phyloP scores from a whole-genome alignment of 2,797 vertebrate genomes.

The Siniperca obscura region DNA sequence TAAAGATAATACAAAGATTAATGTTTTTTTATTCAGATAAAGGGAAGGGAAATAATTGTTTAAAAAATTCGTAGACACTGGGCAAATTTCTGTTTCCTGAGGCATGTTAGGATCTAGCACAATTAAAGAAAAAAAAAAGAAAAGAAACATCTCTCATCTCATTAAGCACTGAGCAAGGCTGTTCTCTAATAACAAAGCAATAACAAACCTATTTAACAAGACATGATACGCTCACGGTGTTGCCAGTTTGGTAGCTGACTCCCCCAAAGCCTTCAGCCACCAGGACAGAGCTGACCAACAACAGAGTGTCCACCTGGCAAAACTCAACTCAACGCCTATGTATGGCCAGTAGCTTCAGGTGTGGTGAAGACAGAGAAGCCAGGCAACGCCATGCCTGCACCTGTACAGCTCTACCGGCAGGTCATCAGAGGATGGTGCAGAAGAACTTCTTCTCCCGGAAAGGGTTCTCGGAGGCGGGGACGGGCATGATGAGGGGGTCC shows the following conservation, averaged over 20 bases:
- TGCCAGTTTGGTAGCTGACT: constrained; percentile 78
- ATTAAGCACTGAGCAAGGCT: constrained; percentile 85
- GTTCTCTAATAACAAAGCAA: constrained; percentile 87
- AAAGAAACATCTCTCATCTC: constrained; percentile 79
- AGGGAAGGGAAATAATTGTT: constrained; percentile 39
- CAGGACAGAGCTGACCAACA: constrained; percentile 80
- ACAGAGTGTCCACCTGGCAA: constrained; percentile 79
- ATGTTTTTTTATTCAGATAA: constrained; percentile 33
- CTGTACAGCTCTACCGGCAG: constrained; percentile 41
- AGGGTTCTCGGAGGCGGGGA: constrained; percentile 98
- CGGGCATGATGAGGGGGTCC: constrained; percentile 96
- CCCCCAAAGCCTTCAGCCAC: constrained; percentile 77
- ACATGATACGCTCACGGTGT: constrained; percentile 82
- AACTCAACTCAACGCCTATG: constrained; percentile 76
- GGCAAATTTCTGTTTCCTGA: constrained; percentile 81
- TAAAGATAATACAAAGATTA: constrained; percentile 43
- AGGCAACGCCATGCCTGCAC: constrained; percentile 75
- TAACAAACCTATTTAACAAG: constrained; percentile 87
- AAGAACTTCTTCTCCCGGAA: constrained; percentile 99
- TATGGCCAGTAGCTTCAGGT: constrained; percentile 80
- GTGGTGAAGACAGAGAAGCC: constrained; percentile 82
- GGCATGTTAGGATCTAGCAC: constrained; percentile 79
- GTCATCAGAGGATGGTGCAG: constrained; percentile 95
- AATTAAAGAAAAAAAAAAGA: constrained; percentile 58
- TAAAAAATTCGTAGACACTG: constrained; percentile 50